These are phyloP conservation scores for Zaprionus capensis DNA, from an alignment of 1,140 invertebrate genomes.

Conservation along the genomic window DNA sequence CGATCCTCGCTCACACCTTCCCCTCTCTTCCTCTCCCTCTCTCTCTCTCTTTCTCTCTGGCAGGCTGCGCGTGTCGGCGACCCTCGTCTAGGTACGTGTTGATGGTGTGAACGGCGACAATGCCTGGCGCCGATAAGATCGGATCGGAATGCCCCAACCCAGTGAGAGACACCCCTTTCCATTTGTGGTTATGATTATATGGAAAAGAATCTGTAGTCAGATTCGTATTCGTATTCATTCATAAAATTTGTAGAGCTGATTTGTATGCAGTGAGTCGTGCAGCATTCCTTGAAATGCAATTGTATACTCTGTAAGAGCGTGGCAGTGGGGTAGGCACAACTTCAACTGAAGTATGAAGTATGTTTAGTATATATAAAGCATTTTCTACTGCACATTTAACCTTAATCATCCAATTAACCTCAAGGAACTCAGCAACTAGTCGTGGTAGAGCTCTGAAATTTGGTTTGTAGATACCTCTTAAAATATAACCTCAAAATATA, in stretches of 20 bases:
- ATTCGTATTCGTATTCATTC: slow-evolving; percentile 39
- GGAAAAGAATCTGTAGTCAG: background rate
- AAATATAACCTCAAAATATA: background rate
- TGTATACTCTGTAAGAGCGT: slow-evolving; percentile 13
- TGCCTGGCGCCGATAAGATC: slow-evolving; percentile 35
- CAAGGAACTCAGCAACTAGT: background rate
- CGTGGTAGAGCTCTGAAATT: background rate
- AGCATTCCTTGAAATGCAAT: slow-evolving; percentile 31
- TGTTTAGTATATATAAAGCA: too few species aligned
- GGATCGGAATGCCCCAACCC: background rate
- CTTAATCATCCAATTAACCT: background rate
- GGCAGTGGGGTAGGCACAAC: background rate
- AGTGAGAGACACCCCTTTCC: background rate
- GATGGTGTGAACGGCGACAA: slow-evolving; percentile 42
- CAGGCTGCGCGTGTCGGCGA: slow-evolving; percentile 42
- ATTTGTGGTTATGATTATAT: slow-evolving; percentile 16
- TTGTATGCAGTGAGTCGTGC: slow-evolving; percentile 15
- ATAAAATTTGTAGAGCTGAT: slow-evolving; percentile 26
- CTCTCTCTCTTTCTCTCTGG: background rate
- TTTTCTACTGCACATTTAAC: background rate
- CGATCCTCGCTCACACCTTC: slow-evolving; percentile 15
- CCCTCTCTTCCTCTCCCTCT: too few species aligned
- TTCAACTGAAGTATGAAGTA: background rate
- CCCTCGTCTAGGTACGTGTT: slow-evolving; percentile 49
- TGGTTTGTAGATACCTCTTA: background rate